A percentile compares a stretch with the other conserved stretches of the same genome.
phyloP scores from a whole-genome alignment of 2,797 vertebrate genomes.

The Xyrichtys novacula region DNA sequence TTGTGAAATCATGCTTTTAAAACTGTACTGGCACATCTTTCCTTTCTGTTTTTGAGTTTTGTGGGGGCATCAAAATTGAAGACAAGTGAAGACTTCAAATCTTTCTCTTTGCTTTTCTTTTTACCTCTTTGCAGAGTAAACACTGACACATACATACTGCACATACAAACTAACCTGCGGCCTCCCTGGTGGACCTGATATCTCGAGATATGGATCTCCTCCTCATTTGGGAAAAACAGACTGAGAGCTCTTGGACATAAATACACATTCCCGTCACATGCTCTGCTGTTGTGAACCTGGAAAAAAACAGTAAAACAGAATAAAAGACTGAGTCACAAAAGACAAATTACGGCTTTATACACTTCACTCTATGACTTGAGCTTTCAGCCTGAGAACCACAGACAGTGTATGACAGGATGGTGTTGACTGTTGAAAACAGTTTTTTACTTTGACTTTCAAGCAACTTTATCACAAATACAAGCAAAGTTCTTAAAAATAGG shows the following conservation, averaged over 20 bases:
- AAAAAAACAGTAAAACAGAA: constrained; percentile 11
- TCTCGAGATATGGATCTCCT: constrained; percentile 94
- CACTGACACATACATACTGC: constrained; percentile 8
- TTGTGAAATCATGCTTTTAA: constrained; percentile 4
- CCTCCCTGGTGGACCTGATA: constrained; percentile 94
- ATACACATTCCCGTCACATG: constrained; percentile 91
- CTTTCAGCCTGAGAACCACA: not conserved
- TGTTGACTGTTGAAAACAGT: not conserved
- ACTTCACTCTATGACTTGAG: constrained; percentile 7
- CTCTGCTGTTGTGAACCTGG: constrained; percentile 95
- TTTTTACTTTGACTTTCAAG: not conserved
- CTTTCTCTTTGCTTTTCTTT: not conserved
- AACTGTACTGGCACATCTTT: not conserved
- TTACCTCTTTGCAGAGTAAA: not conserved
- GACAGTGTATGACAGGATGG: not conserved
- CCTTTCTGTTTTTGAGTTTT: constrained; percentile 8
- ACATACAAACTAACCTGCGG: constrained; percentile 84
- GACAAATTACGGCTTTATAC: constrained; percentile 5
- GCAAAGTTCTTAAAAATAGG: not conserved
- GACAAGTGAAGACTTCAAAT: not conserved
- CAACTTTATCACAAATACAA: not conserved
- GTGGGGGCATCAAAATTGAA: not conserved
- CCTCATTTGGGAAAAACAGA: constrained; percentile 95
- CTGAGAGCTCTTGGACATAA: constrained; percentile 93
- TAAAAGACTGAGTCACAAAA: constrained; percentile 9